Conservation (phyloP, 2,888 invertebrate species). For the Ichneumon xanthorius region DNA sequence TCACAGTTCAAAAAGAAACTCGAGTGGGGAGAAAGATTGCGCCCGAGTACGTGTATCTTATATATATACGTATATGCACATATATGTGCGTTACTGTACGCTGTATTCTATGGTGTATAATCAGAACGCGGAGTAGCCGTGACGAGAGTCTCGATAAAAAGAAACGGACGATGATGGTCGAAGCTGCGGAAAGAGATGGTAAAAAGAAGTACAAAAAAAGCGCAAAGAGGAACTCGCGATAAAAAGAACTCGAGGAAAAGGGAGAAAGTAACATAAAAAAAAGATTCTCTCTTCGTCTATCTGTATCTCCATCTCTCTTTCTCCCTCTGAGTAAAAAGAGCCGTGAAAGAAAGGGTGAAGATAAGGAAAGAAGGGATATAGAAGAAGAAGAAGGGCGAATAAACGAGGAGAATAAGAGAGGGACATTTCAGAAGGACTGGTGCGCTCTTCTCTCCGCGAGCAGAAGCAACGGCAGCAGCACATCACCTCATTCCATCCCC, state of each 20-base stretch:
- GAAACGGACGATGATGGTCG: slow-evolving; percentile 42
- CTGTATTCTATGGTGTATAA: slow-evolving; percentile 51
- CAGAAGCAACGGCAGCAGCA: slow-evolving; percentile 48
- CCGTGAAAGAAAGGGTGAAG: slow-evolving; percentile 61
- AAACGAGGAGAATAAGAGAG: slow-evolving; percentile 50
- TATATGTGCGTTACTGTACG: slow-evolving; percentile 21
- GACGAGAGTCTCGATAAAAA: slow-evolving; percentile 67
- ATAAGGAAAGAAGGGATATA: slow-evolving; percentile 44
- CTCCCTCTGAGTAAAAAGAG: slow-evolving; percentile 57
- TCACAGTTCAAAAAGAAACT: slow-evolving; percentile 56
- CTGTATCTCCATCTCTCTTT: slow-evolving; percentile 59
- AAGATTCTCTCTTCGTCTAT: slow-evolving; percentile 51
- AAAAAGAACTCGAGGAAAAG: slow-evolving; percentile 56
- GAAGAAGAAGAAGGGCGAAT: slow-evolving; percentile 29
- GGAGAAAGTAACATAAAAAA: slow-evolving; percentile 28
- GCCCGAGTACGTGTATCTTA: neutral
- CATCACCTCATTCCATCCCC: slow-evolving; percentile 77
- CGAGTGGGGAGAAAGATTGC: neutral
- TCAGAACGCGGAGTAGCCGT: slow-evolving; percentile 58
- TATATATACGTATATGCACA: neutral
- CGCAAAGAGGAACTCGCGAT: slow-evolving; percentile 46
- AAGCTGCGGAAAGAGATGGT: slow-evolving; percentile 45
- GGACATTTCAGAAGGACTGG: slow-evolving; percentile 75
- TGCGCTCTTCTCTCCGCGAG: slow-evolving; percentile 43
- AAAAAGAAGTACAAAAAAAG: slow-evolving; percentile 42